phyloP scores from a whole-genome alignment of 2,888 invertebrate genomes.

The Hirudinaria manillensis region DNA sequence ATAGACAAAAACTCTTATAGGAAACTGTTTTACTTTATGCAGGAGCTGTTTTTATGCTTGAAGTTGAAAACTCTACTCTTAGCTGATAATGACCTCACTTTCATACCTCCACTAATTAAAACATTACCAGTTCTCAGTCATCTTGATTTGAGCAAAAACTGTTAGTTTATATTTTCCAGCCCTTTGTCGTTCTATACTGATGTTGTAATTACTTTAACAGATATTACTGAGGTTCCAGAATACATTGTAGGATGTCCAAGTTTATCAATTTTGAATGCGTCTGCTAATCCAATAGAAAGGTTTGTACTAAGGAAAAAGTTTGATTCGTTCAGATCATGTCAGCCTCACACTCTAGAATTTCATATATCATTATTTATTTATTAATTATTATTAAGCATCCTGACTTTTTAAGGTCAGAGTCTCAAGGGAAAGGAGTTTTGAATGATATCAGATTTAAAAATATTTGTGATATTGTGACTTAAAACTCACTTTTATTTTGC shows the following conservation, averaged over 20 bases:
- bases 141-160: slow-evolving; percentile 77
- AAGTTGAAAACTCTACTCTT: slow-evolving; percentile 74
- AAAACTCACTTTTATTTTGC: slow-evolving; percentile 1
- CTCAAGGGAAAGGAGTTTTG: too few relatives aligned
- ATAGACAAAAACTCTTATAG: too few relatives aligned
- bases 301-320: slow-evolving; percentile 44
- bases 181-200: slow-evolving; percentile 2
- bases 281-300: slow-evolving; percentile 82
- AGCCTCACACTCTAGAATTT: too few relatives aligned
- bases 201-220: slow-evolving; percentile 53
- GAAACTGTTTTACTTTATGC: slow-evolving; percentile 20
- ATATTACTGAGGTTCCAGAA: slow-evolving; percentile 74
- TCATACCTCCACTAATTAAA: slow-evolving; percentile 78
- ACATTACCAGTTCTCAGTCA: slow-evolving; percentile 75
- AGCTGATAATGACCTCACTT: slow-evolving; percentile 82
- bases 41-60: slow-evolving; percentile 84
- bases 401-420: too few relatives aligned
- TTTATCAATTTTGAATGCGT: slow-evolving; percentile 74
- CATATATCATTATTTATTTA: too few relatives aligned
- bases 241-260: slow-evolving; percentile 81
- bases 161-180: slow-evolving; percentile 52
- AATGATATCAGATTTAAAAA: too few relatives aligned
- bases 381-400: too few relatives aligned
- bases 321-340: slow-evolving; percentile 17
- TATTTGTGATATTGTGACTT: too few relatives aligned